Conservation (phyloP, 1,140 invertebrate species). For the Tachypleus tridentatus region DNA sequence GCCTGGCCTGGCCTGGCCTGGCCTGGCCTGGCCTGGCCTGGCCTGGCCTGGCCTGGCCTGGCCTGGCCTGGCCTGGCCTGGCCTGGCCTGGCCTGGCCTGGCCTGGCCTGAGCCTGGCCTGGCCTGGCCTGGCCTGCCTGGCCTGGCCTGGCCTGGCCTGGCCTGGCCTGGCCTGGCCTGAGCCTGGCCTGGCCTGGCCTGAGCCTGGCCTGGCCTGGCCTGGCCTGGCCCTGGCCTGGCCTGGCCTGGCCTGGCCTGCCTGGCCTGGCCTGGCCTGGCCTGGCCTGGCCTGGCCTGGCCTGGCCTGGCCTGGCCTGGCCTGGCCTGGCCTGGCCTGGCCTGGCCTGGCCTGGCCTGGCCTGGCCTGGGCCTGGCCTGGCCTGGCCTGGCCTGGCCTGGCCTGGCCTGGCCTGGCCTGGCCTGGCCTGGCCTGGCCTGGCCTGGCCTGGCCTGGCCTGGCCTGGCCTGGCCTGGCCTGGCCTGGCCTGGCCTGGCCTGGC, state of each 20-base stretch:
- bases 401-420: constrained; percentile 26
- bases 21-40: constrained; percentile 23
- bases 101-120: constrained; percentile 25
- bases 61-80: constrained; percentile 17
- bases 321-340: constrained; percentile 25
- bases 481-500: constrained; percentile 25
- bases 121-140: constrained; percentile 24
- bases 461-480: constrained; percentile 22
- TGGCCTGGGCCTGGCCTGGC: constrained; percentile 23
- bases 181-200: constrained; percentile 22
- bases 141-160: too few relatives aligned
- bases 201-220: constrained; percentile 23
- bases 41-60: constrained; percentile 20
- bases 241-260: too few relatives aligned
- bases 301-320: constrained; percentile 26
- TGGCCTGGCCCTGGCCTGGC: too few relatives aligned
- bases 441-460: constrained; percentile 25
- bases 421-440: constrained; percentile 26
- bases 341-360: constrained; percentile 25
- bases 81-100: constrained; percentile 23
- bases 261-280: constrained; percentile 23
- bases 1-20: constrained; percentile 25
- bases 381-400: constrained; percentile 23
- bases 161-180: constrained; percentile 24
- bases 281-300: constrained; percentile 26